Percentiles rank a stretch among this genome's conserved stretches.
These are phyloP conservation scores for Hemibagrus guttatus DNA, from an alignment of 2,797 vertebrate genomes.

Conservation along the genomic window DNA sequence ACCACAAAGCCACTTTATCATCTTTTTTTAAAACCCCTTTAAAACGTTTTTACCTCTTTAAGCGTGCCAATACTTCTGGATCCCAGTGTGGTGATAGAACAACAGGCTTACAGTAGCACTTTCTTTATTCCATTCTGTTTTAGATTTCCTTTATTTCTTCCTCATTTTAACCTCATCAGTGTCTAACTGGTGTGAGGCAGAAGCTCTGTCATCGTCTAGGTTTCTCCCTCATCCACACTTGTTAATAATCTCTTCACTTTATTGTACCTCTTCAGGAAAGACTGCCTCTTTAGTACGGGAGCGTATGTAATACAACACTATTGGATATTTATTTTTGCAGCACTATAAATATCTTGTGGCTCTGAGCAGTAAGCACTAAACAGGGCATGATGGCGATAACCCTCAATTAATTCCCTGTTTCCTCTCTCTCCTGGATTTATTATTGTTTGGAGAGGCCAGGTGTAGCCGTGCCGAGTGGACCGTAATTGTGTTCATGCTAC, in stretches of 20 bases:
- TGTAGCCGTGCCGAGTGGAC: slow-evolving; percentile 79
- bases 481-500: slow-evolving; percentile 83
- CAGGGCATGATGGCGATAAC: slow-evolving; percentile 61
- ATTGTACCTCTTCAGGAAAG: slow-evolving; percentile 30
- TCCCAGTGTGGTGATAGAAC: not conserved
- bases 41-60: not conserved
- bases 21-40: not conserved
- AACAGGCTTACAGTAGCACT: not conserved
- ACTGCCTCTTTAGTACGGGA: slow-evolving; percentile 29
- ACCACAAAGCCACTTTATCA: not conserved
- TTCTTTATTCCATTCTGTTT: not conserved
- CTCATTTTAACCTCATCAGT: not conserved
- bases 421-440: slow-evolving; percentile 78
- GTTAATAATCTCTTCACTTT: slow-evolving; percentile 34
- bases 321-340: slow-evolving; percentile 51
- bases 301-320: slow-evolving; percentile 40
- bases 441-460: slow-evolving; percentile 78
- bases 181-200: not conserved
- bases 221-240: slow-evolving; percentile 20
- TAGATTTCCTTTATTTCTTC: not conserved
- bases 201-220: not conserved
- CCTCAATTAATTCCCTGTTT: slow-evolving; percentile 75
- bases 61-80: not conserved
- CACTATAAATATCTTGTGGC: slow-evolving; percentile 49
- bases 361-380: slow-evolving; percentile 56